Percentiles rank a stretch among this genome's conserved stretches.
Conservation (phyloP, 2,797 vertebrate species). For the Hipposideros larvatus region DNA sequence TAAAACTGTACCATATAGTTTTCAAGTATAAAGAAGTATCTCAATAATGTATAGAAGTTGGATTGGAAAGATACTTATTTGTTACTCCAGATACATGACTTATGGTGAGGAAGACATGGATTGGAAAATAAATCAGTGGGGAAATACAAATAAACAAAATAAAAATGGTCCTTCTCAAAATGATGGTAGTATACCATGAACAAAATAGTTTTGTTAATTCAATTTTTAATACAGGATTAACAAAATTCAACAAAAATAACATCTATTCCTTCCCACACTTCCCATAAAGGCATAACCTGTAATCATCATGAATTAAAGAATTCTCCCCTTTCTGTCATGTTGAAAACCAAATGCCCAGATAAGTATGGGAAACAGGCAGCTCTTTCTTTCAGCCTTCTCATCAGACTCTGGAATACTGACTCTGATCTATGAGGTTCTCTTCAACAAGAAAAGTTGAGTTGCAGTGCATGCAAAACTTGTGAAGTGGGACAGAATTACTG, state of each 20-base stretch:
- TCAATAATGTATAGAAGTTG: background rate
- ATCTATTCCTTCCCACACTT: background rate
- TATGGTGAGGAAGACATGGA: background rate
- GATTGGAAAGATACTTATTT: background rate
- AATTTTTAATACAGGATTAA: constrained; percentile 3
- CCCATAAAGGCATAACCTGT: background rate
- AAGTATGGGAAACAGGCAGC: background rate
- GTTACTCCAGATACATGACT: background rate
- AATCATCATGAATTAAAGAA: background rate
- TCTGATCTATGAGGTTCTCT: background rate
- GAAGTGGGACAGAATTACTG: background rate
- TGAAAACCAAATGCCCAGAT: background rate
- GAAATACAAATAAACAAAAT: background rate
- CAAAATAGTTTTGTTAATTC: background rate
- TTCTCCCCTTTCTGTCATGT: background rate
- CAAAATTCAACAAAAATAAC: background rate
- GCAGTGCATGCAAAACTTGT: background rate
- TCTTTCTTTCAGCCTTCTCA: background rate
- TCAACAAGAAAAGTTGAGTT: background rate
- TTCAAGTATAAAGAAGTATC: background rate
- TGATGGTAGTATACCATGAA: background rate
- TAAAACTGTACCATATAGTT: background rate
- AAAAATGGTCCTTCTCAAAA: background rate
- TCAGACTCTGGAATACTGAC: background rate
- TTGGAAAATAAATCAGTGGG: background rate